Evolutionary conservation across 2,888 invertebrate species (phyloP).

Genomic region (Carpatolechia fugitivella): DNA sequence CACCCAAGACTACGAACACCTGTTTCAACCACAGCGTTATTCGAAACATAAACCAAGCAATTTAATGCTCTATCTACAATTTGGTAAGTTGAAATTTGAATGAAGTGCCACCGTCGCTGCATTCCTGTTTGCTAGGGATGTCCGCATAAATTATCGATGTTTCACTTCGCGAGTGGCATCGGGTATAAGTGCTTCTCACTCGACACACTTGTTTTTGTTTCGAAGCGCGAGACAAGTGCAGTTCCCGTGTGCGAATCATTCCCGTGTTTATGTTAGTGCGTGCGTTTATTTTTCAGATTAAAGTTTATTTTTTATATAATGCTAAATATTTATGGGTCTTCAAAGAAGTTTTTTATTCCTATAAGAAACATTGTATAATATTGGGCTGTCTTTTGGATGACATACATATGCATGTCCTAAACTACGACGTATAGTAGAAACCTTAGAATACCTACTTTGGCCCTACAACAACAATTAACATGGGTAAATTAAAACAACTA

Average conservation of each 20-base stretch:
- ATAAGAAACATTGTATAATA: no score
- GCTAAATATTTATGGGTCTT: no score
- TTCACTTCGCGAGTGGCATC: constrained; percentile 56
- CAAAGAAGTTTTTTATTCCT: no score
- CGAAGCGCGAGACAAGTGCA: constrained; percentile 54
- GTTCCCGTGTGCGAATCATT: constrained; percentile 48
- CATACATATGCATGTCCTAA: no score
- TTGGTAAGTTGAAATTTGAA: constrained; percentile 32
- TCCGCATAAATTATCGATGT: constrained; percentile 78
- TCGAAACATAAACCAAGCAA: constrained; percentile 28
- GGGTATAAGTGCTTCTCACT: constrained; percentile 60
- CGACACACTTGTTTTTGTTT: constrained; percentile 73
- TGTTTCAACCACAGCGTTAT: constrained; percentile 72
- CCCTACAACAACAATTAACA: no score
- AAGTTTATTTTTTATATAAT: background rate
- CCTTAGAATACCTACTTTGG: no score
- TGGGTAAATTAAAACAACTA: no score
- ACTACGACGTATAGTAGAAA: no score
- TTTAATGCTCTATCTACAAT: constrained; percentile 22
- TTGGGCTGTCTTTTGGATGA: no score
- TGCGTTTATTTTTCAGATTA: constrained; percentile 18
- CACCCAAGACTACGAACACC: constrained; percentile 68
- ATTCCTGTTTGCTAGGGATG: constrained; percentile 75
- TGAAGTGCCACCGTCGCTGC: constrained; percentile 29
- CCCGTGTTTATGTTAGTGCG: constrained; percentile 38